Evolutionary conservation across 2,888 invertebrate genomes (phyloP).

Genomic region (Protodeltote pygarga): DNA sequence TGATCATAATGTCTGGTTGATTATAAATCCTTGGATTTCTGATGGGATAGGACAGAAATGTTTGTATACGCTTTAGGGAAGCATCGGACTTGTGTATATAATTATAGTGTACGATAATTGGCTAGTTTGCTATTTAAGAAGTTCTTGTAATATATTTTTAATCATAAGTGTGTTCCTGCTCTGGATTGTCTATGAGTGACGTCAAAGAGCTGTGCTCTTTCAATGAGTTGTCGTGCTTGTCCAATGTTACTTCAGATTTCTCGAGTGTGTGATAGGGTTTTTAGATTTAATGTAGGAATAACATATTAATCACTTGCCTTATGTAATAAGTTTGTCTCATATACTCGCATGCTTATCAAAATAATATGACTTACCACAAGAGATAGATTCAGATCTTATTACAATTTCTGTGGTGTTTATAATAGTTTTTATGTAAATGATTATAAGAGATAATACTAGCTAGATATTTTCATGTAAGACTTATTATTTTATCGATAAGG

Average conservation of each 20-base stretch:
- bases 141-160: conserved; percentile 35
- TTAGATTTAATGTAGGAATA: conserved; percentile 38
- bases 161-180: conserved; percentile 40
- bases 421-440: conserved; percentile 59
- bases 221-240: conserved; percentile 42
- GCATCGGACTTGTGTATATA: conserved; percentile 59
- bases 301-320: conserved; percentile 71
- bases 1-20: conserved; percentile 49
- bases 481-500: conserved; percentile 59
- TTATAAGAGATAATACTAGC: conserved; percentile 52
- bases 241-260: conserved; percentile 55
- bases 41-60: conserved; percentile 46
- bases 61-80: conserved; percentile 74
- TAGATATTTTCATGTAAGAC: conserved; percentile 60
- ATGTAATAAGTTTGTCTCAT: conserved; percentile 67
- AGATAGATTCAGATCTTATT: conserved; percentile 33
- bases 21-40: conserved; percentile 37
- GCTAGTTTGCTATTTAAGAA: conserved; percentile 31
- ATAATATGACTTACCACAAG: conserved; percentile 52
- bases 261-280: conserved; percentile 54
- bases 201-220: conserved; percentile 61
- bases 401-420: conserved; percentile 38
- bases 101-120: conserved; percentile 36
- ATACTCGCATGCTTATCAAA: conserved; percentile 72
- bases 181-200: conserved; percentile 35